Evolutionary conservation across 2,113 vertebrate genomes (phyloP).

Genomic region (Lamprotornis superbus): DNA sequence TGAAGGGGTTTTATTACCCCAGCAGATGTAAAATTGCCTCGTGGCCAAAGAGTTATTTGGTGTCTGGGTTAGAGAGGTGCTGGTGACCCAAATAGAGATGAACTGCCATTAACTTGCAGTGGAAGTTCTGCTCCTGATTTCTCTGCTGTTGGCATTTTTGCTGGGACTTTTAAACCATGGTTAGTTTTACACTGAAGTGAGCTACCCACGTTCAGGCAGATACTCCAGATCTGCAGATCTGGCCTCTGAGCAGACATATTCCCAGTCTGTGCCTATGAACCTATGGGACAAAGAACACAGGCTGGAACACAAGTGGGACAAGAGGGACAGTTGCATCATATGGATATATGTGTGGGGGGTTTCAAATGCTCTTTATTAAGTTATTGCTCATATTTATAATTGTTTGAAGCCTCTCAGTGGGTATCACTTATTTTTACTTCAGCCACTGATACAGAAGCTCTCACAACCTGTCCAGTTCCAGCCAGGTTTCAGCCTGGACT

Average conservation of each 20-base stretch:
- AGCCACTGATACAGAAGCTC: background rate
- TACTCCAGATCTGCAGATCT: background rate
- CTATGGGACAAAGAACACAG: background rate
- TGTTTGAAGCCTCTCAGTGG: background rate
- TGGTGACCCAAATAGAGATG: background rate
- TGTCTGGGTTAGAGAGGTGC: background rate
- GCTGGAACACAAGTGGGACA: background rate
- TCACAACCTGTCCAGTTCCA: background rate
- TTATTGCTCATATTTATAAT: background rate
- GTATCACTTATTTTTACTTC: background rate
- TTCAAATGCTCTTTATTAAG: background rate
- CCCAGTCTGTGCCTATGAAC: background rate
- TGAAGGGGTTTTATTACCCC: background rate
- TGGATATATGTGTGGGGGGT: rapidly evolving
- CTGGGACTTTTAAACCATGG: background rate
- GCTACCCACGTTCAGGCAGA: background rate
- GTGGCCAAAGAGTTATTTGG: background rate
- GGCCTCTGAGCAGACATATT: too few species aligned
- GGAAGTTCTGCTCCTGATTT: background rate
- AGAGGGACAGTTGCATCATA: background rate
- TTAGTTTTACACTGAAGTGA: background rate
- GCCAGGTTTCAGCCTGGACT: background rate
- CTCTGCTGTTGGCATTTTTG: background rate
- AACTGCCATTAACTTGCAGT: background rate
- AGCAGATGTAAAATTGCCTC: background rate